Conservation (phyloP, 1,140 invertebrate genomes). For the Dreissena rostriformis region DNA sequence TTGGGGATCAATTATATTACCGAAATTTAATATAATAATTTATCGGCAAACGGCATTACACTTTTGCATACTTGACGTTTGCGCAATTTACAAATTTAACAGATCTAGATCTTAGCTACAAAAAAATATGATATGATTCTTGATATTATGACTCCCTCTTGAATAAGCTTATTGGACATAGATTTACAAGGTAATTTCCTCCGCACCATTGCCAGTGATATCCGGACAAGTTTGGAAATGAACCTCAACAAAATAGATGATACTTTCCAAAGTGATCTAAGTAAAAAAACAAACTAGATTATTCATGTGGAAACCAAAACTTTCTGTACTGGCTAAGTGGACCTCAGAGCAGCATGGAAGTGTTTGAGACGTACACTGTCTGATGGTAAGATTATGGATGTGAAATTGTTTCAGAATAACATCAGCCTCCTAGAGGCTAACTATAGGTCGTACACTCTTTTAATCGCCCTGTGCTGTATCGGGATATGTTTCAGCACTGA, state of each 20-base stretch:
- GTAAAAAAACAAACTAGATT: constrained; percentile 28
- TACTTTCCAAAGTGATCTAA: constrained; percentile 18
- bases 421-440: background rate
- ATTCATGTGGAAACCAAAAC: constrained; percentile 2
- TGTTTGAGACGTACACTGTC: background rate
- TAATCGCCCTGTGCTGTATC: background rate
- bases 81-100: no score
- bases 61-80: no score
- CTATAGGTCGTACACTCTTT: background rate
- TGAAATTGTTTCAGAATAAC: background rate
- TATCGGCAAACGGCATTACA: no score
- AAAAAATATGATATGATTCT: no score
- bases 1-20: no score
- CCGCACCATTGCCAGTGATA: no score
- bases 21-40: no score
- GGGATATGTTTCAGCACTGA: constrained; percentile 5
- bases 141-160: no score
- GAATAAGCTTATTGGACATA: no score
- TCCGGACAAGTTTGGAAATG: background rate
- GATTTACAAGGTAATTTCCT: no score
- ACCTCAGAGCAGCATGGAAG: background rate
- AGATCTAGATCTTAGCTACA: no score
- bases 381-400: background rate
- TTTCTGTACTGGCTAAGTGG: constrained; percentile 25
- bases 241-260: background rate